Evolutionary conservation across 1,140 invertebrate genomes (phyloP), one percentile per base, ranked within the genome.

Genomic region (Drosophila equinoxialis): DNA sequence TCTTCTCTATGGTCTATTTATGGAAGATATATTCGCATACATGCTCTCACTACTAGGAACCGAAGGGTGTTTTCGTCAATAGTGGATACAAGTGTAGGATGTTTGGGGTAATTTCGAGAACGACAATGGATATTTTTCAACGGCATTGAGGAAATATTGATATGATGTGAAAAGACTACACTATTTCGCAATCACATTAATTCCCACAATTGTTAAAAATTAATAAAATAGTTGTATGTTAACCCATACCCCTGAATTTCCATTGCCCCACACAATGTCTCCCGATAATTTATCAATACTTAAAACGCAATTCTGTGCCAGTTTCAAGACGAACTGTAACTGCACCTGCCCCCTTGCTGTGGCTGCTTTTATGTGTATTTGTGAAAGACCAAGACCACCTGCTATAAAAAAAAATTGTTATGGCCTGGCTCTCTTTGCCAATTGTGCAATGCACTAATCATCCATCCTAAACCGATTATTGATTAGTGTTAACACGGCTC

Each of bases 261-360:
- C 37, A 2, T 30, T 20, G 20, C 23, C 59, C 17, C 14, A 33
- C 37, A 1, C 35, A 10, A 55, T 51, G 61, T 55, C 39, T 67
- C 60, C 2, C 62, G 74, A 26, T 69, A 81, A 65, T 84, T 51
- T 59, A 81, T 82, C 71, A 82, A 86, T 85, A 79, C 75, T 82
- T 73, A 17, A 81, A 65, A 17, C 42, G 39, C 74, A 68, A 65
- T 58, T 39, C 20, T 39, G n/a, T 20, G 5, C 41, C 45, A 72
- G 17, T 63, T 17, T 5, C 30, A 30, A 30, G 5, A 17, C n/a
- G 3, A 30, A n/a, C 3, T 20, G 30, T 4, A 74, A 30, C 17
- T 75, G 75, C 79, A 81, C 66, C 74, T 81, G 83, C 83, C 82
- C 58, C 65, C 65, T 58, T 59, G 51, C 41, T 57, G 55, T n/a